Evolutionary conservation across 2,888 invertebrate species (phyloP).

Genomic region (Chymomyza procnemis): DNA sequence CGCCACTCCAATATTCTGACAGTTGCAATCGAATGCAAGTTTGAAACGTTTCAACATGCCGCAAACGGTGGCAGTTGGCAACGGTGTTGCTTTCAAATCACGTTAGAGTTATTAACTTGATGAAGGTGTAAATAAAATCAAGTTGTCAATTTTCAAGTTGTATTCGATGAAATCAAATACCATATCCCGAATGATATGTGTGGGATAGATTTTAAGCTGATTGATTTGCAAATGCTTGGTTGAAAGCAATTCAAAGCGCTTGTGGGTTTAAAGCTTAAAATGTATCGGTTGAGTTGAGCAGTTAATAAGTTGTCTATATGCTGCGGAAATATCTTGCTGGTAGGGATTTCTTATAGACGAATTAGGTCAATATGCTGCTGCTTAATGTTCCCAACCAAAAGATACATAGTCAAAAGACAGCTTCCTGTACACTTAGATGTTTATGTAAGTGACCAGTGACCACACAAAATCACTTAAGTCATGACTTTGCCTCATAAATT

Average conservation of each 20-base stretch:
- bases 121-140: slow-evolving; percentile 49
- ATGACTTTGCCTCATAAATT: slow-evolving; percentile 44
- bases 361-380: no score
- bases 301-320: no score
- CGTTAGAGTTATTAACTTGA: slow-evolving; percentile 48
- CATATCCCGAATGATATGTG: not conserved
- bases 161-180: not conserved
- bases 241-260: not conserved
- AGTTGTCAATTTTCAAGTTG: slow-evolving; percentile 35
- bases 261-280: not conserved
- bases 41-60: slow-evolving; percentile 44
- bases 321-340: no score
- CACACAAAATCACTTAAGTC: slow-evolving; percentile 48
- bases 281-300: not conserved
- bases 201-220: not conserved
- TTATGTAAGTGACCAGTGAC: slow-evolving; percentile 12
- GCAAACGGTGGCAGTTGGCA: slow-evolving; percentile 14
- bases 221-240: not conserved
- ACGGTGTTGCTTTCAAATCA: slow-evolving; percentile 24
- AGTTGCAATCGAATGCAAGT: slow-evolving; percentile 7
- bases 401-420: no score
- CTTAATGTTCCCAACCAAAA: no score
- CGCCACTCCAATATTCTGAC: not conserved
- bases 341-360: no score
- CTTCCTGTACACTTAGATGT: not conserved